These are phyloP conservation scores for Ochlodes sylvanus DNA, from an alignment of 2,888 invertebrate genomes.

Conservation along the genomic window DNA sequence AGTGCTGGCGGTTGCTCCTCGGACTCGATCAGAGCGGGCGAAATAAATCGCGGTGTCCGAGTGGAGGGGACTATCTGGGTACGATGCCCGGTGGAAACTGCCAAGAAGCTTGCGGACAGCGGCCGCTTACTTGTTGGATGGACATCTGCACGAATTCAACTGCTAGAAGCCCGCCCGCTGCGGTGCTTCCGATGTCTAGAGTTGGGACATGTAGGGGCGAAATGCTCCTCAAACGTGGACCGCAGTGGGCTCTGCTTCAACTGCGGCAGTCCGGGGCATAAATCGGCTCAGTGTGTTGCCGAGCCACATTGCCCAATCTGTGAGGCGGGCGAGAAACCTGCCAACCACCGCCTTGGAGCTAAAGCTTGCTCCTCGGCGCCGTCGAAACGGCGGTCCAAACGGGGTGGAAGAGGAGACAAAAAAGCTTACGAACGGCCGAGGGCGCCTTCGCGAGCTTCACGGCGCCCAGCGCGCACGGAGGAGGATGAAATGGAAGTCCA, in stretches of 20 bases:
- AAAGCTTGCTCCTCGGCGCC: too few species aligned
- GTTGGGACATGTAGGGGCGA: background rate
- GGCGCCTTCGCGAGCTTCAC: too few species aligned
- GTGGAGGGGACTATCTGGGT: background rate
- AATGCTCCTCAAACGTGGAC: background rate
- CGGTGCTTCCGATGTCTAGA: constrained; percentile 9
- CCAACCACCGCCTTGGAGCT: background rate
- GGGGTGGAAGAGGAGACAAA: too few species aligned
- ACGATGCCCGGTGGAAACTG: constrained; percentile 1
- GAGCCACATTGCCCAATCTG: background rate
- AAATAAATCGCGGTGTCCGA: constrained; percentile 1
- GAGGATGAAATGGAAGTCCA: too few species aligned
- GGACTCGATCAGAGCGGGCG: background rate
- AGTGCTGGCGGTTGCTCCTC: background rate
- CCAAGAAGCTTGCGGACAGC: background rate
- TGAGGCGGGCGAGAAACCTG: background rate
- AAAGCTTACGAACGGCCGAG: too few species aligned
- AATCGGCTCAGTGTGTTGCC: background rate
- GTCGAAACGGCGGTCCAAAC: too few species aligned
- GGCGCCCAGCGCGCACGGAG: background rate
- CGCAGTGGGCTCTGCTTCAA: constrained; percentile 13
- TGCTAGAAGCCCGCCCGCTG: constrained; percentile 15
- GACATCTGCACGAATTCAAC: background rate
- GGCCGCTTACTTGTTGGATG: constrained; percentile 8
- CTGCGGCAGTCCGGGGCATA: constrained; percentile 40